These are phyloP conservation scores for Drosophila triauraria DNA, from an alignment of 1,140 invertebrate genomes.

Conservation along the genomic window DNA sequence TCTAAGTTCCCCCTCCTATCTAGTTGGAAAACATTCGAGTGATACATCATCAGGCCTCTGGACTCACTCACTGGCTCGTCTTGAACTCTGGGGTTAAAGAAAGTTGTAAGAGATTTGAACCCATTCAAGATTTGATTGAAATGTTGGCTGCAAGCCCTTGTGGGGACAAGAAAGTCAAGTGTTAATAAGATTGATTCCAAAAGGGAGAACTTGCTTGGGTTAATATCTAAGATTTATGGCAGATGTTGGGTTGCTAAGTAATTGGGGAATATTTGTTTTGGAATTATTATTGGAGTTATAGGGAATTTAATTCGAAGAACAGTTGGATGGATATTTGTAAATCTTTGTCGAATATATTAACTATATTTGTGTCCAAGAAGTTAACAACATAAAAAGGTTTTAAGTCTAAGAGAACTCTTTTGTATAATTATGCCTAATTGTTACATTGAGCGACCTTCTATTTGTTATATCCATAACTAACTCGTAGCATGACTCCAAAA, in stretches of 20 bases:
- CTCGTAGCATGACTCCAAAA: too few species aligned
- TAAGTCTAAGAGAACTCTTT: too few species aligned
- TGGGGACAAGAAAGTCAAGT: constrained; percentile 20
- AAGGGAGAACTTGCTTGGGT: constrained; percentile 9
- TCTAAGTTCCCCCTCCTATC: constrained; percentile 27
- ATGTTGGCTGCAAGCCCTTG: constrained; percentile 6
- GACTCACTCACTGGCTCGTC: constrained; percentile 38
- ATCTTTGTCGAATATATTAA: too few species aligned
- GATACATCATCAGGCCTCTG: constrained; percentile 31
- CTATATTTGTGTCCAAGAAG: too few species aligned
- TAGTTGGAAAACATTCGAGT: constrained; percentile 69
- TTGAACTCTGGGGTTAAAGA: constrained; percentile 65
- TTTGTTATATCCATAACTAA: too few species aligned
- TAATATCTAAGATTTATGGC: constrained; percentile 1
- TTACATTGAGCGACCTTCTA: too few species aligned
- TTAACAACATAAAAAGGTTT: too few species aligned
- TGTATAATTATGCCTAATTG: too few species aligned
- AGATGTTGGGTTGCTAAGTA: not conserved
- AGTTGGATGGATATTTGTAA: too few species aligned
- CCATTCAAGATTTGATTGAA: constrained; percentile 45
- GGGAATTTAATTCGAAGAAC: too few species aligned
- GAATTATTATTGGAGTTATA: too few species aligned
- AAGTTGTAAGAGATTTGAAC: constrained; percentile 60
- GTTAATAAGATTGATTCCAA: constrained; percentile 14
- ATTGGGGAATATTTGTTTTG: not conserved